Conservation (phyloP, 2,113 vertebrate genomes). For the Romanogobio albipinnatus region DNA sequence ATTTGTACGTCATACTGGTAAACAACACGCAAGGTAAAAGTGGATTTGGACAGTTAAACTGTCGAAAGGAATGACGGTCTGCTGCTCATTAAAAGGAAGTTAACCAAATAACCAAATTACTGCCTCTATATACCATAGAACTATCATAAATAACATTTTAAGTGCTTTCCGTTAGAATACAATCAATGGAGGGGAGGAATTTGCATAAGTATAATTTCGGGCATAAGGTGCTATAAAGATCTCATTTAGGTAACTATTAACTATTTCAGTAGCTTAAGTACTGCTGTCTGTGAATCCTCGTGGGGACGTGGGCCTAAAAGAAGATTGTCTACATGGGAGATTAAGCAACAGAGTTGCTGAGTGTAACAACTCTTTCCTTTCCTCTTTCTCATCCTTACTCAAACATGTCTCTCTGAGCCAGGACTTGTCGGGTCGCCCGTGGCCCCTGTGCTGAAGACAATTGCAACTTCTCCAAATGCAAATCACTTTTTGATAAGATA, state of each 20-base stretch:
- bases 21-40: conserved; percentile 42
- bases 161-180: conserved; percentile 59
- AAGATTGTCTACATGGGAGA: conserved; percentile 47
- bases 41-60: conserved; percentile 40
- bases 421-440: neutral
- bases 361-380: neutral
- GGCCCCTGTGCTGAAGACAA: conserved; percentile 16
- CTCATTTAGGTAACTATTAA: conserved; percentile 26
- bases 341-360: neutral
- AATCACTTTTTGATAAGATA: conserved; percentile 11
- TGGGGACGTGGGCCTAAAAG: neutral
- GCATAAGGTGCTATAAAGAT: conserved; percentile 77
- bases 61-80: neutral
- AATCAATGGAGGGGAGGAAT: conserved; percentile 37
- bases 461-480: neutral
- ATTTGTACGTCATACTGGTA: conserved; percentile 40
- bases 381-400: neutral
- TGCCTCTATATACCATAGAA: conserved; percentile 36
- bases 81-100: conserved; percentile 13
- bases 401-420: neutral
- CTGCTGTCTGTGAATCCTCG: conserved; percentile 24
- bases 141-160: conserved; percentile 59
- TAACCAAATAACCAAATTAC: conserved; percentile 13
- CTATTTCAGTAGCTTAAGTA: conserved; percentile 60
- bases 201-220: conserved; percentile 63